phyloP scores from a whole-genome alignment of 2,113 vertebrate genomes.

The Heterotis niloticus region DNA sequence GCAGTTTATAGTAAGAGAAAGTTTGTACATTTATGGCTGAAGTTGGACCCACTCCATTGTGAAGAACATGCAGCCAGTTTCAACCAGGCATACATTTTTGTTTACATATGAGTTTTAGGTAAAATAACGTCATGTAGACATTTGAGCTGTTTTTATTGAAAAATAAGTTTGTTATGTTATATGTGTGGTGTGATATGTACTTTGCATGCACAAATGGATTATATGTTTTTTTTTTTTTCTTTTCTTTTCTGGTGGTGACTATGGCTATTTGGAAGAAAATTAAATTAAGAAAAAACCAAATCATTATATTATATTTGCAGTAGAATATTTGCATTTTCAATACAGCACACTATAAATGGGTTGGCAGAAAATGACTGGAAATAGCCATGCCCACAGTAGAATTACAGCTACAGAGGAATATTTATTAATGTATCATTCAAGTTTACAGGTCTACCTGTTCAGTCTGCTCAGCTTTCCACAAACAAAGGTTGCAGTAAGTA shows the following conservation, averaged over 20 bases:
- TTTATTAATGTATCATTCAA: no score
- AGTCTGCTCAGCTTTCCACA: no score
- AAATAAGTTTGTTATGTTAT: not conserved
- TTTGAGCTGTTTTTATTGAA: not conserved
- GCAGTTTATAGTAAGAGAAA: constrained; percentile 43
- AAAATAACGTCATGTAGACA: no score
- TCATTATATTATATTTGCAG: no score
- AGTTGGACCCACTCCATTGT: constrained; percentile 29
- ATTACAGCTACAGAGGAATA: no score
- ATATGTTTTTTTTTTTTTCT: constrained; percentile 17
- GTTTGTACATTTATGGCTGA: constrained; percentile 28
- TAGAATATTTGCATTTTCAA: no score
- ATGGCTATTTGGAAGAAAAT: no score
- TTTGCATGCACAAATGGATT: no score
- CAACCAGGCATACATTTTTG: not conserved
- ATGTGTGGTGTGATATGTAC: no score
- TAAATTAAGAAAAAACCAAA: no score
- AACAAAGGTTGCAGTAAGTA: not conserved
- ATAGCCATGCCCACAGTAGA: no score
- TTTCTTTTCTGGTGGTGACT: not conserved
- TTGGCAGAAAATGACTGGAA: not conserved
- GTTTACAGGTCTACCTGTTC: no score
- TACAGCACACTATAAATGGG: not conserved
- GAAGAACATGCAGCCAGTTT: not conserved
- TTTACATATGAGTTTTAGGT: not conserved